Evolutionary conservation across 2,113 vertebrate species (phyloP), one percentile per base, ranked within the genome.

Genomic region (Numida meleagris): DNA sequence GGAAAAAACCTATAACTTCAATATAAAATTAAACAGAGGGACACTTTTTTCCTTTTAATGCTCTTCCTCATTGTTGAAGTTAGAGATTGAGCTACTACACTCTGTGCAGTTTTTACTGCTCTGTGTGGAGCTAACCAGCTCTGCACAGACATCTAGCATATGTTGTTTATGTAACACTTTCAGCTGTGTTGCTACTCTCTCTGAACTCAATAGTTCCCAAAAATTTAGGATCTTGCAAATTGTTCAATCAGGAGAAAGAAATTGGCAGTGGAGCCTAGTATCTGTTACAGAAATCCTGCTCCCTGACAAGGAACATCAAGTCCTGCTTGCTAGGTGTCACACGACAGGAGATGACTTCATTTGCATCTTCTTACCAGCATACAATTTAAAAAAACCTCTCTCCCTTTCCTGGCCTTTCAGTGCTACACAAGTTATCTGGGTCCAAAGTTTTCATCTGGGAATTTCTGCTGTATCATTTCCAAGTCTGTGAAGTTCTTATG

Each of bases 101-200:
- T 93, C 86, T 75, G 45, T 38, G 15, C 36, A 72, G 36, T 20
- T 95, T 93, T 86, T 65, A 78, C 59, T 57, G 70, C 72, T 92
- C 74, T 57, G 24, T 33, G 51, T 53, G 57, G 63, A 93, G 42
- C 76, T 91, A 96, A 80, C 46, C 59, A 89, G 20, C 46, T 90
- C 87, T 4, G 5, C 65, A 78, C 48, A 96, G 94, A 94, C 82
- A 68, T 38, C 73, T 79, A 91, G 65, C 94, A 95, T 95, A 95
- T 78, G 88, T 86, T 95, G 94, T 90, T 88, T 97, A 82, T 51
- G 46, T 90, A 94, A 88, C 94, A 90, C 88, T 75, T 93, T 95
- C 90, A 94, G 80, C 88, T 92, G 86, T 93, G 80, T 88, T 95
- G 94, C 71, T 91, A 85, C 94, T 95, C 74, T 62, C 74, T 90